Conservation (phyloP, 2,113 vertebrate species). For the Odocoileus hemionus region DNA sequence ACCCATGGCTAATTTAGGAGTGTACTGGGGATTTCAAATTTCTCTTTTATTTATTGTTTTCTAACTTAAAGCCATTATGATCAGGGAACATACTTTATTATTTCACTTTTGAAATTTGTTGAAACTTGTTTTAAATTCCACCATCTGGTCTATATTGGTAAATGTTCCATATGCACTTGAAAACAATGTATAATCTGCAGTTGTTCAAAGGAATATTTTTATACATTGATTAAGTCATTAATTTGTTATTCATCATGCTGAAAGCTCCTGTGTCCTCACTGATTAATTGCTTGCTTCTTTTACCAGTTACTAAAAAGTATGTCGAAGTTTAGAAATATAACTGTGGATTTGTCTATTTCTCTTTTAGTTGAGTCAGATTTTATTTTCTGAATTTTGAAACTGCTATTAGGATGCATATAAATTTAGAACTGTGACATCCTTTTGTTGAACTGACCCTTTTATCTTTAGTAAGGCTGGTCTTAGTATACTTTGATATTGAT, state of each 20-base stretch:
- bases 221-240: not conserved
- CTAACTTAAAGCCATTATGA: not conserved
- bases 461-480: not conserved
- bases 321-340: not conserved
- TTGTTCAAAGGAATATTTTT: not conserved
- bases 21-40: not conserved
- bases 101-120: not conserved
- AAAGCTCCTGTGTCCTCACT: not conserved
- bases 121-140: not conserved
- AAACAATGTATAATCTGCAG: not conserved
- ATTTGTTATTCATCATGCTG: not conserved
- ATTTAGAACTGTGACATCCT: not conserved
- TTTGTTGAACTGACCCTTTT: not conserved
- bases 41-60: not conserved
- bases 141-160: not conserved
- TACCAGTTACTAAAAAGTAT: not conserved
- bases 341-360: not conserved
- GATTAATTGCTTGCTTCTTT: not conserved
- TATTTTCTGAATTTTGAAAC: conserved; percentile 2
- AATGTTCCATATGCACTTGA: not conserved
- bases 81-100: not conserved
- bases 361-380: not conserved
- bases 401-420: not conserved
- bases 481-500: not conserved
- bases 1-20: not conserved